phyloP scores from a whole-genome alignment of 2,113 vertebrate genomes.

The Struthidea cinerea region DNA sequence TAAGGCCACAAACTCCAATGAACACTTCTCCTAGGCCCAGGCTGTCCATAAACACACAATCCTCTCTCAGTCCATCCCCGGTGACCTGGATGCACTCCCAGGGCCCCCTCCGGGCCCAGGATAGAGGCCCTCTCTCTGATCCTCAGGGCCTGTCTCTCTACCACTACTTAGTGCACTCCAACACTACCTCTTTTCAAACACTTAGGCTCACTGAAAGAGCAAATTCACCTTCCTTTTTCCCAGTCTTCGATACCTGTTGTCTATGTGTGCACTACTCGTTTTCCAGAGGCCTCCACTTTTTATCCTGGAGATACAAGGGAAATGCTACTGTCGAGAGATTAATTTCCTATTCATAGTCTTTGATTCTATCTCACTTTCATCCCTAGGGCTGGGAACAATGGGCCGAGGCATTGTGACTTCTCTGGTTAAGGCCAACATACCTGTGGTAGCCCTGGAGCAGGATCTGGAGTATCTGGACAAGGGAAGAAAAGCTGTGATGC shows the following conservation, averaged over 20 bases:
- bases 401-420: conserved; percentile 84
- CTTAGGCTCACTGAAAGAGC: neutral
- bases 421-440: conserved; percentile 79
- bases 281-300: neutral
- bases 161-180: no score
- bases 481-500: conserved; percentile 72
- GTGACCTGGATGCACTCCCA: no score
- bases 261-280: neutral
- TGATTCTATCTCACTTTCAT: conserved; percentile 16
- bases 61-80: no score
- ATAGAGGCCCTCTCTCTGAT: no score
- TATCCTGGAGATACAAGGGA: neutral
- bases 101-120: no score
- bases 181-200: neutral
- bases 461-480: conserved; percentile 74
- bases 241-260: neutral
- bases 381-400: conserved; percentile 91
- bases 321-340: neutral
- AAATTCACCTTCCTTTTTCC: neutral
- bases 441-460: conserved; percentile 85
- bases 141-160: no score
- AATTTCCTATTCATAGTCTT: neutral
- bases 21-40: no score
- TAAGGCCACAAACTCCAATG: no score
- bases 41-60: no score